Evolutionary conservation across 2,113 vertebrate species (phyloP).

Genomic region (Xerus inauris): DNA sequence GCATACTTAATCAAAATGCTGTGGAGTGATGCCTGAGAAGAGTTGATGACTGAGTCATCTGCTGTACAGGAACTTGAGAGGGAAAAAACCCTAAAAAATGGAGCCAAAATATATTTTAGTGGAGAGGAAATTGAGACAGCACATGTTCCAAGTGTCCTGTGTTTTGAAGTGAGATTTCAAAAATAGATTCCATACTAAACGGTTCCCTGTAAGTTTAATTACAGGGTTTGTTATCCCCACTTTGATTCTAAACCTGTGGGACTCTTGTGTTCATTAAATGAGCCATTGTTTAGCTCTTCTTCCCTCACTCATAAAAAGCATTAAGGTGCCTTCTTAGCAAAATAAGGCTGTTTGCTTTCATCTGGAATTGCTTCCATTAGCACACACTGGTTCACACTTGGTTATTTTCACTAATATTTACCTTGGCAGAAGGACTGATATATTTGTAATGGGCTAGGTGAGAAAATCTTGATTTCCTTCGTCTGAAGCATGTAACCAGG

Average conservation of each 20-base stretch:
- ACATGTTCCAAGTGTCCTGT: constrained; percentile 89
- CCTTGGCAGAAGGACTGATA: constrained; percentile 70
- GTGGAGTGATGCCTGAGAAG: constrained; percentile 91
- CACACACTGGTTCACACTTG: constrained; percentile 72
- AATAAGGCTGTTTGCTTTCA: constrained; percentile 73
- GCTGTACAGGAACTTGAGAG: constrained; percentile 91
- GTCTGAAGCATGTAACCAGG: constrained; percentile 68
- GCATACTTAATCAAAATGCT: constrained; percentile 94
- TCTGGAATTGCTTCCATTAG: constrained; percentile 67
- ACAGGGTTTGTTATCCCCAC: constrained; percentile 80
- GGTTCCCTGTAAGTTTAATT: constrained; percentile 85
- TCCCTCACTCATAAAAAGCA: constrained; percentile 44
- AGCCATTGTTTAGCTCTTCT: constrained; percentile 73
- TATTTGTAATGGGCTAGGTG: constrained; percentile 74
- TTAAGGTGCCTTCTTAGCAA: constrained; percentile 64
- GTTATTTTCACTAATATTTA: constrained; percentile 84
- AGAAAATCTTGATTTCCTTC: constrained; percentile 78
- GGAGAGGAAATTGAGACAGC: constrained; percentile 90
- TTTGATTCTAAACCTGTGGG: constrained; percentile 83
- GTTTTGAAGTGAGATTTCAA: constrained; percentile 88
- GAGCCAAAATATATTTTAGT: constrained; percentile 91
- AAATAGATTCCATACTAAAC: constrained; percentile 86
- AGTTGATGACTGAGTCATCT: constrained; percentile 93
- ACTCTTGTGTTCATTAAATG: constrained; percentile 81
- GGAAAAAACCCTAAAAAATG: constrained; percentile 86